phyloP scores from a whole-genome alignment of 2,797 vertebrate genomes.

The Cyprinodon diabolis region DNA sequence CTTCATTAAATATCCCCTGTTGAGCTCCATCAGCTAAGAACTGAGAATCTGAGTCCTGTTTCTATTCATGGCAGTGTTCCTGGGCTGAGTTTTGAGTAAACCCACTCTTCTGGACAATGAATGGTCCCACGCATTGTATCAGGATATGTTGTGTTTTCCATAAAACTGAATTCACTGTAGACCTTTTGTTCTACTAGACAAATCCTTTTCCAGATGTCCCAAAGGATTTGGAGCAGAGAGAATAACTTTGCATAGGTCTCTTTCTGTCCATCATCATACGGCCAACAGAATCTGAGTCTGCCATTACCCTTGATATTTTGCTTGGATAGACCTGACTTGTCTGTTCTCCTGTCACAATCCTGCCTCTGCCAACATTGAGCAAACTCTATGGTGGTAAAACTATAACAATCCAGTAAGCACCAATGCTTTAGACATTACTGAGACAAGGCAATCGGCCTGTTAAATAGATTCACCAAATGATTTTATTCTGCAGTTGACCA shows the following conservation, averaged over 20 bases:
- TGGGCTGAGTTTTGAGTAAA: neutral
- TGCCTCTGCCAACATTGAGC: neutral
- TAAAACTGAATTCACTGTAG: neutral
- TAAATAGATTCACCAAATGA: neutral
- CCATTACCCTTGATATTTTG: too few relatives aligned
- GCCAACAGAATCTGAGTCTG: neutral
- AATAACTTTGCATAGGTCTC: too few relatives aligned
- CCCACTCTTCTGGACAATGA: conserved; percentile 2
- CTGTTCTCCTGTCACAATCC: too few relatives aligned
- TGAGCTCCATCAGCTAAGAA: neutral
- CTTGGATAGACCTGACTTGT: too few relatives aligned
- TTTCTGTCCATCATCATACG: too few relatives aligned
- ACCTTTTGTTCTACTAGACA: conserved; percentile 2
- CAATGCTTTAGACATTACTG: neutral
- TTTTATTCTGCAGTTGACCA: neutral
- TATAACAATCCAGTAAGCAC: neutral
- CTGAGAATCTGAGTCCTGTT: neutral
- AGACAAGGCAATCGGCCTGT: neutral
- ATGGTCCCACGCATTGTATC: neutral
- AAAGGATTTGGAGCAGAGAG: neutral
- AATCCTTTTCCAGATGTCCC: neutral
- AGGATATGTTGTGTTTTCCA: conserved; percentile 1
- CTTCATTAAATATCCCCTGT: neutral
- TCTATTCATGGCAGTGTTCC: neutral
- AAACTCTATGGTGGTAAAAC: neutral